Conservation (phyloP, 2,113 vertebrate genomes). For the Pomatostomus ruficeps region DNA sequence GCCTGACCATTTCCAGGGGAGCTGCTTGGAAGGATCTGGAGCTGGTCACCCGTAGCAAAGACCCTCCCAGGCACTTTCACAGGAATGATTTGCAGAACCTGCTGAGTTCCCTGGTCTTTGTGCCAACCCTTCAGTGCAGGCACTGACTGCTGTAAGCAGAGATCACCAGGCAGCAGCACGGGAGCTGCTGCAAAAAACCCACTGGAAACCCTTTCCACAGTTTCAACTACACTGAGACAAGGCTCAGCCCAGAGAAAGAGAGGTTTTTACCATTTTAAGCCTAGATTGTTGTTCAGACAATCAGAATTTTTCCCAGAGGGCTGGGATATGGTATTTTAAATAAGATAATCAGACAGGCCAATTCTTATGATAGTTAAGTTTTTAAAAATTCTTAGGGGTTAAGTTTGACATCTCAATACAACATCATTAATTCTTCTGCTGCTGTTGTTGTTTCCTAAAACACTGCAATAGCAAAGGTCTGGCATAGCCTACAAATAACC, state of each 20-base stretch:
- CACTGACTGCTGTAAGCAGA: background rate
- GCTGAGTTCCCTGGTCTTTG: background rate
- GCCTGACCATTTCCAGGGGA: background rate
- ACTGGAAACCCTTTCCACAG: background rate
- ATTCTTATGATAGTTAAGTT: background rate
- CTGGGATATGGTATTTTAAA: background rate
- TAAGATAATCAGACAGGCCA: background rate
- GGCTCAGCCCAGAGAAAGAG: background rate
- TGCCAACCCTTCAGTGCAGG: background rate
- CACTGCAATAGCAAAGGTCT: background rate
- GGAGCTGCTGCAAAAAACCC: rapidly evolving
- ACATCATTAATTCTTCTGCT: background rate
- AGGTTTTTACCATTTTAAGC: background rate
- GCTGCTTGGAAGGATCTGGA: background rate
- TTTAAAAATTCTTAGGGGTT: background rate
- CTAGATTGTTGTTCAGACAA: background rate
- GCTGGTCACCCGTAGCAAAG: background rate
- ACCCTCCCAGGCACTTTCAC: too few species aligned
- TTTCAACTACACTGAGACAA: background rate
- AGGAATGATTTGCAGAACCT: background rate
- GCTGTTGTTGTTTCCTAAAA: background rate
- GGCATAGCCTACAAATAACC: background rate
- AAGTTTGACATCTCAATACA: background rate
- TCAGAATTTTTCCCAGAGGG: background rate
- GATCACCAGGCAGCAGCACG: background rate